Base-by-base conservation (phyloP, 2,113 vertebrate genomes). In the Hassar affinis region DNA sequence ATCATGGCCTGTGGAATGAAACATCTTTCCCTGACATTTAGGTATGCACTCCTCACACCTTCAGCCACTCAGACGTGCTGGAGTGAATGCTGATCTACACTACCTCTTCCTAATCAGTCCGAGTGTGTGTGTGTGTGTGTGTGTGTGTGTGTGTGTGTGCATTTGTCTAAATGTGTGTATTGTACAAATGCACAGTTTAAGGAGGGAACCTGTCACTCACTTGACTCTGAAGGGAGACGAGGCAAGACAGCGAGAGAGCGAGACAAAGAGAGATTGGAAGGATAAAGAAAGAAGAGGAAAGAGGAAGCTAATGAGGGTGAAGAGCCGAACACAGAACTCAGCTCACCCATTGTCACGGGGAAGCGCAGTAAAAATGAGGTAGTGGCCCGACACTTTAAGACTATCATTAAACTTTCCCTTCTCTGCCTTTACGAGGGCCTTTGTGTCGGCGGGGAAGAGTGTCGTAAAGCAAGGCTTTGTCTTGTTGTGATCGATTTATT, bases 401-500 rank as follows among this genome's bases (percentile, higher is more conserved):
- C 89, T 88, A 90, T 88, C 90, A 93, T 94, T 94, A 93, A 93
- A 94, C 89, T 91, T 91, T 90, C 85, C 88, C 88, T 88, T 88
- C 88, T 86, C 88, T 87, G 59, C 82, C 91, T 91, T 95, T 93
- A 94, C 87, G 89, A 90, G 90, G 59, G 88, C 90, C 92, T 93
- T 92, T 91, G 91, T 90, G 89, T 92, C 87, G 87, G 87, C 89
- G 86, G 89, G 91, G 90, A 91, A 88, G 89, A 82, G 86, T 86
- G 87, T 93, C 89, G 88, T 93, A 93, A 94, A 93, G 88, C 69
- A 69, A 72, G n/a, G 82, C 91, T 92, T 93, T 93, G 93, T 93
- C 92, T 92, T 89, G 90, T 89, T 90, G 84, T 87, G 87, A 91
- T 93, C 87, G 92, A 95, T 95, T 94, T 93, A 94, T 93, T 89